Conservation (phyloP, 1,140 invertebrate species). For the Acromyrmex heyeri region DNA sequence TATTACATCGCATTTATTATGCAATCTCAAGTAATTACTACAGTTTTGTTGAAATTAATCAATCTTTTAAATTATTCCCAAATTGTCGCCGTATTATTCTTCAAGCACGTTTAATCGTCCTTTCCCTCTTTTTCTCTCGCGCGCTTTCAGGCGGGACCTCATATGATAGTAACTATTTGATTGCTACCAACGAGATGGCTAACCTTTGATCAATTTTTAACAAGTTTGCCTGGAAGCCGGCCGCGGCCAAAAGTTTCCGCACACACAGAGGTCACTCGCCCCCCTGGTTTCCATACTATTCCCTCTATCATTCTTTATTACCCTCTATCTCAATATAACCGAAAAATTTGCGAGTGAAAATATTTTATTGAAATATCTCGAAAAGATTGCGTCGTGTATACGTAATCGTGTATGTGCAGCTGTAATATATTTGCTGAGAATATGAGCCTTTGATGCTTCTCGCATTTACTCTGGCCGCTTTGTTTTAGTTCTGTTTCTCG, state of each 20-base stretch:
- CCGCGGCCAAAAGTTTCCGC: constrained; percentile 39
- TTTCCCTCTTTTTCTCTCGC: constrained; percentile 51
- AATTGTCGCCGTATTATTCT: constrained; percentile 10
- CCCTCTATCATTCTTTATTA: constrained; percentile 48
- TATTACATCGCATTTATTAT: background rate
- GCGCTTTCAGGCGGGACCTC: constrained; percentile 1
- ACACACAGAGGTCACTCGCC: constrained; percentile 15
- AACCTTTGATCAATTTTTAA: constrained; percentile 64
- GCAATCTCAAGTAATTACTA: background rate
- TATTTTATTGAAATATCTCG: constrained; percentile 7
- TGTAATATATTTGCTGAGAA: constrained; percentile 10
- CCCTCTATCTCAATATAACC: constrained; percentile 15
- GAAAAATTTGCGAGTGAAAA: constrained; percentile 36
- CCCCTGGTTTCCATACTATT: constrained; percentile 24
- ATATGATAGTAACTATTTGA: constrained; percentile 58
- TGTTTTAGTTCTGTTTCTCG: background rate
- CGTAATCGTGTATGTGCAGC: background rate
- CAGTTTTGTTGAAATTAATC: background rate
- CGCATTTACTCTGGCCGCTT: constrained; percentile 6
- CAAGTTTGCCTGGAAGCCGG: constrained; percentile 51
- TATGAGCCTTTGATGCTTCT: constrained; percentile 13
- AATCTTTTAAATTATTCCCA: background rate
- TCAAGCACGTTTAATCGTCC: constrained; percentile 14
- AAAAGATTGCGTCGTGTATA: background rate
- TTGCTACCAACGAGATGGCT: constrained; percentile 53